Evolutionary conservation across 1,140 invertebrate species (phyloP), one percentile per base, ranked within the genome.

Genomic region (Rhyzopertha dominica): DNA sequence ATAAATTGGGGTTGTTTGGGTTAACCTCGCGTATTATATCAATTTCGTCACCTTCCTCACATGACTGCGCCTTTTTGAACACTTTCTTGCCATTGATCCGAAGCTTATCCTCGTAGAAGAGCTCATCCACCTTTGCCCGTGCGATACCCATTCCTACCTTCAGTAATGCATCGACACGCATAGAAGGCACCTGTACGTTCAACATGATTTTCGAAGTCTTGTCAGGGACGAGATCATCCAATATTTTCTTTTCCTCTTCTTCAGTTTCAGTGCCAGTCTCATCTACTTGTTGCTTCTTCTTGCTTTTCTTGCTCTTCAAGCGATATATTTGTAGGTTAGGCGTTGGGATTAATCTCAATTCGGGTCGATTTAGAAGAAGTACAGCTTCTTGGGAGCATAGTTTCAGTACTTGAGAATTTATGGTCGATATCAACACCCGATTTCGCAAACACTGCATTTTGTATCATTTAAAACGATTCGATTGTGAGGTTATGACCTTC

Each of bases 81-180:
- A 80, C 59, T 63, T 82, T 81, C 20, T 72, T 63, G 2, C 81
- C 81, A 69, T 85, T 84, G 1, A 83, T 41, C 58, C 80, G 72
- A 36, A 84, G 73, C 66, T 76, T 79, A 53, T 75, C 80, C 48
- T 79, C 77, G 63, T 81, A 84, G 58, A 84, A 82, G 18, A 73
- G 54, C 38, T 70, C 66, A 61, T 84, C 81, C 25, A 81, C 64
- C 76, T 81, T 82, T 48, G 78, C 82, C 61, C 84, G 76, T 18
- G 81, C 72, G 38, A 84, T 70, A 28, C 74, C 73, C n/a, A 85
- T 61, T 9, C 74, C 79, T 36, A 71, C 69, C 68, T 85, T 86
- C 1, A 83, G 53, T 30, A 87, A 51, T 1, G 65, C 56, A 71
- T 87, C 84, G 2, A 80, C 66, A 44, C 84, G 69, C 44, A 81